Conservation (phyloP, 1,140 invertebrate species). For the Zelostemma sp. region DNA sequence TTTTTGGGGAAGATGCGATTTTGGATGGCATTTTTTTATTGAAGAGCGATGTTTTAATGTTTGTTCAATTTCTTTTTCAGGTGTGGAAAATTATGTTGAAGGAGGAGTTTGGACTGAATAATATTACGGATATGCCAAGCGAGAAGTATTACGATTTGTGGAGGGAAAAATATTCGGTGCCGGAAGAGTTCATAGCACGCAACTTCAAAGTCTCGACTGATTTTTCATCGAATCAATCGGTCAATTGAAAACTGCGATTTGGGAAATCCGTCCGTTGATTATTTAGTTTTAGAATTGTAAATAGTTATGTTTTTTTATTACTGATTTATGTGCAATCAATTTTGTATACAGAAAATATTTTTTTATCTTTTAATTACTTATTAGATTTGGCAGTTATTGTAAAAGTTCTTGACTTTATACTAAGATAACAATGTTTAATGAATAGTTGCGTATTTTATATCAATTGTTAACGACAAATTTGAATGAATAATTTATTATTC, state of each 20-base stretch:
- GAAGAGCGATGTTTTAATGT: no score
- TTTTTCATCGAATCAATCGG: slow-evolving; percentile 9
- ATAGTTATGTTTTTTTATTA: no score
- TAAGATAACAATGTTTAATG: no score
- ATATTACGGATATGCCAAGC: slow-evolving; percentile 58
- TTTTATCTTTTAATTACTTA: neutral
- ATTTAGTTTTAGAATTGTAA: neutral
- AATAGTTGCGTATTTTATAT: no score
- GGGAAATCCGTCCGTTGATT: slow-evolving; percentile 21
- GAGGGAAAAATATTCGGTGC: slow-evolving; percentile 61
- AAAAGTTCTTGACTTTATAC: no score
- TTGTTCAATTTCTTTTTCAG: slow-evolving; percentile 47
- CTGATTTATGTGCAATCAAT: no score
- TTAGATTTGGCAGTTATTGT: no score
- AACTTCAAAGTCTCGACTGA: slow-evolving; percentile 34
- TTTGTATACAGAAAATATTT: no score
- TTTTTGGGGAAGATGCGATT: no score
- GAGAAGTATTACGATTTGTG: slow-evolving; percentile 67
- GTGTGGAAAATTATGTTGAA: slow-evolving; percentile 65
- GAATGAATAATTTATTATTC: no score
- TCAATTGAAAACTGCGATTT: slow-evolving; percentile 1
- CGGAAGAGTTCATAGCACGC: slow-evolving; percentile 56
- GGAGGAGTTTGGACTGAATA: slow-evolving; percentile 64
- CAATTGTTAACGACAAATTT: no score
- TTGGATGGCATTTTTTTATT: slow-evolving; percentile 45